Base-by-base conservation (phyloP, 2,888 invertebrate genomes). In the Melanchra persicariae region DNA sequence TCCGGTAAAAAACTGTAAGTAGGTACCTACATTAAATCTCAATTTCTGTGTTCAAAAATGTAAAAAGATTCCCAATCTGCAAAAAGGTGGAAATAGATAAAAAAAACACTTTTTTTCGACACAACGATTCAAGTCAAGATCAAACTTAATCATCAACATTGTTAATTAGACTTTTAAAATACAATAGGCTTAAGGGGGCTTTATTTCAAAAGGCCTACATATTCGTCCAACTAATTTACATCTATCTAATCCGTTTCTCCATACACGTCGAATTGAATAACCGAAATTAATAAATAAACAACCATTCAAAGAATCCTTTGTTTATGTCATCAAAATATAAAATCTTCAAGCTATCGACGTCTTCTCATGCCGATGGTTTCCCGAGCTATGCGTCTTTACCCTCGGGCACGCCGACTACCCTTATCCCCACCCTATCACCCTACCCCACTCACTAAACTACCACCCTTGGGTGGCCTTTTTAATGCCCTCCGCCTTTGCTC, bases 401-500 rank as follows among this genome's bases (percentile, higher is more conserved):
- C 87, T 87, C 84, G 78, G 75, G 88, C 78, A 74, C 75, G 78
- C 78, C 76, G 85, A 88, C 89, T 88, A 90, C 87, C 83, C 83
- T 85, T 81, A 85, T 85, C 89, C 90, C 90, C 83, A 84, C 90
- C 84, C 74, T 77, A 8, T 69, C 72, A 37, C 52, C 86, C 79
- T 55, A 63, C 66, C 72, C 83, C 85, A 79, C 81, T 83, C 85
- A 77, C 77, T 83, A 84, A 85, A 84, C 82, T 77, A 79, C 83
- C 77, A 73, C 68, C 81, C 83, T 73, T 81, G 88, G 88, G 89
- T 88, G 90, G 91, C 87, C 88, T 93, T 94, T 95, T 95, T 93
- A 93, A 92, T 91, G 86, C 87, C 89, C 90, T 87, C 88, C 87
- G 87, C 93, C 89, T 91, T 93, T 89, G 85, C 89, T 87, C 86